phyloP scores from a whole-genome alignment of 2,113 vertebrate genomes.

The Vombatus ursinus region DNA sequence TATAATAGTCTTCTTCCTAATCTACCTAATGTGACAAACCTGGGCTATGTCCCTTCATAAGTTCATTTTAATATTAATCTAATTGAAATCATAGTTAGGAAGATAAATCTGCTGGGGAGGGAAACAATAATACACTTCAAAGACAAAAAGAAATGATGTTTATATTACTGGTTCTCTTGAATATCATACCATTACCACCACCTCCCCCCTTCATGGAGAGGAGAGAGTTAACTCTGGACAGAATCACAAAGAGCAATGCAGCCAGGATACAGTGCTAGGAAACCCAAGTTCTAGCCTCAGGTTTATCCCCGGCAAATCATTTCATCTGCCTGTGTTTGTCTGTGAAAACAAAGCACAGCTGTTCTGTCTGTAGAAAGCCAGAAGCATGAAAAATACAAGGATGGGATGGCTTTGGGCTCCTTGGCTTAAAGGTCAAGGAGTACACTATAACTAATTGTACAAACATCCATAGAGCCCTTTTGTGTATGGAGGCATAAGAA shows the following conservation, averaged over 20 bases:
- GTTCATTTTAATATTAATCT: conserved; percentile 3
- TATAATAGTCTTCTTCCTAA: not conserved
- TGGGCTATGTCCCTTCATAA: not conserved
- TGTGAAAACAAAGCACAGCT: conserved; percentile 48
- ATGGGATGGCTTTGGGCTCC: not conserved
- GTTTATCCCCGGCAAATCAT: not conserved
- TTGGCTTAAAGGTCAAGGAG: not conserved
- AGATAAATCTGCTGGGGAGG: not conserved
- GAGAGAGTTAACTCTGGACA: not conserved
- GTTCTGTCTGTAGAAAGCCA: not conserved
- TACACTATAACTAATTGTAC: not conserved
- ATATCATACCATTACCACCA: not conserved
- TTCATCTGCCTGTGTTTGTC: conserved; percentile 24
- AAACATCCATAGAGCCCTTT: not conserved
- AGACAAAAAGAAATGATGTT: conserved; percentile 30
- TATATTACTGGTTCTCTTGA: not conserved
- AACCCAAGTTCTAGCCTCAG: not conserved
- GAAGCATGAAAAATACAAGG: not conserved
- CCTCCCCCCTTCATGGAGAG: not conserved
- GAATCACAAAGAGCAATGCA: not conserved
- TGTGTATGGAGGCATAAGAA: conserved; percentile 6
- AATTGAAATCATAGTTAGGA: not conserved
- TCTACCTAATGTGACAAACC: not conserved
- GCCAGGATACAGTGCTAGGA: not conserved
- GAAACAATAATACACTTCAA: conserved; percentile 1